Base-by-base conservation (phyloP, 2,797 vertebrate species). In the Sparidentex hasta region DNA sequence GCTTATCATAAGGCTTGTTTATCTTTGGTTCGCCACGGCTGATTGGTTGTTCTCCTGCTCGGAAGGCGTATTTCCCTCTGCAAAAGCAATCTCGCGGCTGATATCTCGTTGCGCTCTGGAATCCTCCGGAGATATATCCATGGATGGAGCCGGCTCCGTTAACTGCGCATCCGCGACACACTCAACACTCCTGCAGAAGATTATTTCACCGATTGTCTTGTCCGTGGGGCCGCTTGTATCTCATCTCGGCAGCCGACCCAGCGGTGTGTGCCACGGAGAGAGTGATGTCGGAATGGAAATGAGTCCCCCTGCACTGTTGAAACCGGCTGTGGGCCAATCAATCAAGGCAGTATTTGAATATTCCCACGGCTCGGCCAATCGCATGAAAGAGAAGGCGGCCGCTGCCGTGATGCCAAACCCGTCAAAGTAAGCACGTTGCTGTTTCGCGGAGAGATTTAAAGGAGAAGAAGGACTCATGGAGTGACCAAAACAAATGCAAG, bases 1-100 rank as follows among this genome's bases (percentile, higher is more conserved):
- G 90, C 77, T 91, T 81, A 90, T 93, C 93, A 95, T 94, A 91
- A 92, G 92, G 93, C 91, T 94, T 93, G 92, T 94, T 94, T 94
- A 92, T 95, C 93, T 94, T 94, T 93, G 93, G 89, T 89, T 90
- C 64, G 63, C 90, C 91, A 73, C 92, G 92, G 90, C 89, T 93
- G 94, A 92, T 92, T 90, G 93, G 88, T 82, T 79, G 88, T 71
- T 86, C 86, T 82, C 87, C 89, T 56, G 87, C 68, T 90, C 80
- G 80, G 92, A 93, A 94, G 92, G 92, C 90, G 91, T 86, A 89
- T 93, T 93, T 92, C 91, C 91, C 91, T 87, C 79, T 77, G 88
- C 78, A 82, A 87, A 84, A 80, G 85, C 84, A 54, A 85, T 63
- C 80, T 92, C 73, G 83, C 87, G 80, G 61, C 90, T 81, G 83